These are phyloP conservation scores for Oncorhynchus gorbuscha DNA, from an alignment of 2,113 vertebrate genomes.

Conservation along the genomic window DNA sequence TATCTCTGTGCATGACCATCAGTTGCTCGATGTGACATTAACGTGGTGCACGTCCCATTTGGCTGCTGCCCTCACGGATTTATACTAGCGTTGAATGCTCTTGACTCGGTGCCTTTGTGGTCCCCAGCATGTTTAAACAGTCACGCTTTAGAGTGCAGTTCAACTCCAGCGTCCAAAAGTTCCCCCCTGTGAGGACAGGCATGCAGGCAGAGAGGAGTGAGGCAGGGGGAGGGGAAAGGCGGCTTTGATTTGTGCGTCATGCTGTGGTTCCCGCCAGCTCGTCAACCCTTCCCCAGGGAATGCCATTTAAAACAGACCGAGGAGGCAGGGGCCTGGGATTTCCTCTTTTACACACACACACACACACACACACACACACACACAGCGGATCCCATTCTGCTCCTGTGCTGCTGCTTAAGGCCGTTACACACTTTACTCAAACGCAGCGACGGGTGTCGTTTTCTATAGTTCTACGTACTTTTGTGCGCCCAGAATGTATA, in stretches of 20 bases:
- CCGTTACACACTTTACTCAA: background rate
- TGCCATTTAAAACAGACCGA: slow-evolving; percentile 37
- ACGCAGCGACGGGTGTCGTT: no score
- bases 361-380: background rate
- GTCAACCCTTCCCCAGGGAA: slow-evolving; percentile 49
- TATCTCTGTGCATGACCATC: slow-evolving; percentile 38
- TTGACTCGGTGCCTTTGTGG: slow-evolving; percentile 50
- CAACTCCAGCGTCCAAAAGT: slow-evolving; percentile 21
- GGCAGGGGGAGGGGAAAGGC: slow-evolving; percentile 44
- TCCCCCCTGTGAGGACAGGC: background rate
- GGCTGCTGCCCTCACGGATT: slow-evolving; percentile 41
- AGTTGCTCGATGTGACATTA: slow-evolving; percentile 44
- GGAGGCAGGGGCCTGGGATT: slow-evolving; percentile 33
- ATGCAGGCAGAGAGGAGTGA: background rate
- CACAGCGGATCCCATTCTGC: background rate
- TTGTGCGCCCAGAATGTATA: no score
- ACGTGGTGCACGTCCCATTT: slow-evolving; percentile 31
- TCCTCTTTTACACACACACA: slow-evolving; percentile 26
- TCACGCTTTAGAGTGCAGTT: slow-evolving; percentile 46
- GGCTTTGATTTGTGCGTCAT: slow-evolving; percentile 57
- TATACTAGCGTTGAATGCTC: slow-evolving; percentile 43
- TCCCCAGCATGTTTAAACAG: slow-evolving; percentile 58
- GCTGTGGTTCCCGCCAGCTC: slow-evolving; percentile 59
- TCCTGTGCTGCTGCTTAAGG: slow-evolving; percentile 3
- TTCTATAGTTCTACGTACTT: no score